Evolutionary conservation across 2,113 vertebrate genomes (phyloP).

Genomic region (Gasterosteus nipponicus): DNA sequence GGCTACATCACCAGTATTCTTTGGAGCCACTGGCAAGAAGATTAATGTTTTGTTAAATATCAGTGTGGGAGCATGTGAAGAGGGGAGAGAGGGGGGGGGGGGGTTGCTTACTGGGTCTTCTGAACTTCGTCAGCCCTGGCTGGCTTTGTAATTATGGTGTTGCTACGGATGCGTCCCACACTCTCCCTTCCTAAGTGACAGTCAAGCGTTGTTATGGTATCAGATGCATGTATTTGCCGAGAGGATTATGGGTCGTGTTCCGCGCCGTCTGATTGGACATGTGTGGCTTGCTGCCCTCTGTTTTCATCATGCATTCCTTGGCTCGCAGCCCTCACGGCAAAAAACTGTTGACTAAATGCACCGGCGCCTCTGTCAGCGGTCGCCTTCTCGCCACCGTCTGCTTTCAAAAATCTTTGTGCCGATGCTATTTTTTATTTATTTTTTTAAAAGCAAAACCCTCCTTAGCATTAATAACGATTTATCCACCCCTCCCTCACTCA

Average conservation of each 20-base stretch:
- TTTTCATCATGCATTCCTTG: constrained; percentile 67
- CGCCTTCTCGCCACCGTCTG: constrained; percentile 13
- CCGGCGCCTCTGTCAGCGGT: constrained; percentile 42
- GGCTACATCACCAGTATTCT: constrained; percentile 95
- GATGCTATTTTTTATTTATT: neutral
- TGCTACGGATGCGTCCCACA: constrained; percentile 79
- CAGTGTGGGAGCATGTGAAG: constrained; percentile 94
- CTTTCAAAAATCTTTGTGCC: neutral
- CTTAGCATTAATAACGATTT: neutral
- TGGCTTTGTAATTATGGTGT: constrained; percentile 85
- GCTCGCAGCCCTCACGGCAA: constrained; percentile 49
- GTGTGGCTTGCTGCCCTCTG: constrained; percentile 60
- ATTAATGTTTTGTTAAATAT: constrained; percentile 99
- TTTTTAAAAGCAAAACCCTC: neutral
- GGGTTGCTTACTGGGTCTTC: constrained; percentile 85
- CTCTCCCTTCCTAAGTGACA: constrained; percentile 68
- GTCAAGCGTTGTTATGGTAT: constrained; percentile 73
- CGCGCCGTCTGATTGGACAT: constrained; percentile 70
- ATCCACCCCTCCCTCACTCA: neutral
- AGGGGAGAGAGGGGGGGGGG: constrained; percentile 57
- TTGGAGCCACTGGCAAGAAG: constrained; percentile 98
- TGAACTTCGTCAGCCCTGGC: constrained; percentile 90
- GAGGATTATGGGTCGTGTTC: constrained; percentile 77
- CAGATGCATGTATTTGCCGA: constrained; percentile 74
- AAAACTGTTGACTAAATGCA: constrained; percentile 41